phyloP scores from a whole-genome alignment of 2,888 invertebrate species.

The Lasioglossum zephyrum region DNA sequence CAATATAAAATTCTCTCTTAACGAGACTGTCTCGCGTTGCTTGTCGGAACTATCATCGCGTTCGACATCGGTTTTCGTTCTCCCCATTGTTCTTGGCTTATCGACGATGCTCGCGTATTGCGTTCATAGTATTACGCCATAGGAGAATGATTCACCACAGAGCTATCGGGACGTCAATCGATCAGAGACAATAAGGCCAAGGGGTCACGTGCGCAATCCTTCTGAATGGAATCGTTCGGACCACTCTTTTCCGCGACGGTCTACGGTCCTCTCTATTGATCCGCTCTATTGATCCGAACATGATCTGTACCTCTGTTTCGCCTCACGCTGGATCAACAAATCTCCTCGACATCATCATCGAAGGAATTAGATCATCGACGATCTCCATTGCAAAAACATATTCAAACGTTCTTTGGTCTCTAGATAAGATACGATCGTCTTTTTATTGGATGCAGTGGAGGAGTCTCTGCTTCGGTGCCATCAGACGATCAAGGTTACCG shows the following conservation, averaged over 20 bases:
- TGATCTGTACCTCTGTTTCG: not conserved
- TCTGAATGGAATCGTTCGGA: constrained; percentile 59
- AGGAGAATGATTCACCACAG: constrained; percentile 57
- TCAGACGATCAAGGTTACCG: not conserved
- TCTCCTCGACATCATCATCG: not conserved
- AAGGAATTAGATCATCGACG: not conserved
- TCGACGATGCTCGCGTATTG: constrained; percentile 39
- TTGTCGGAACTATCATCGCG: constrained; percentile 31
- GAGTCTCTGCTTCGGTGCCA: not conserved
- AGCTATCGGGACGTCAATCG: constrained; percentile 62
- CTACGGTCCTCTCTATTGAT: constrained; percentile 4
- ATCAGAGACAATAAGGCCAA: constrained; percentile 59
- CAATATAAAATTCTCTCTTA: constrained; percentile 26
- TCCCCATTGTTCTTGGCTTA: constrained; percentile 42
- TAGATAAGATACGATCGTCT: not conserved
- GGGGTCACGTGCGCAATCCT: constrained; percentile 48
- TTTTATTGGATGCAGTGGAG: not conserved
- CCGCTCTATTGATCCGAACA: not conserved
- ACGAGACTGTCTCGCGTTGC: constrained; percentile 5
- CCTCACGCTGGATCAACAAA: not conserved
- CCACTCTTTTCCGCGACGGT: constrained; percentile 25
- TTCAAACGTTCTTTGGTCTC: not conserved
- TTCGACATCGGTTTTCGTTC: constrained; percentile 38
- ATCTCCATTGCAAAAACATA: not conserved
- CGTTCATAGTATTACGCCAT: constrained; percentile 50